A percentile compares a stretch with the other conserved stretches of the same genome.
These are phyloP conservation scores for Ctenopoma multispine DNA, from an alignment of 2,797 vertebrate species.

Conservation along the genomic window DNA sequence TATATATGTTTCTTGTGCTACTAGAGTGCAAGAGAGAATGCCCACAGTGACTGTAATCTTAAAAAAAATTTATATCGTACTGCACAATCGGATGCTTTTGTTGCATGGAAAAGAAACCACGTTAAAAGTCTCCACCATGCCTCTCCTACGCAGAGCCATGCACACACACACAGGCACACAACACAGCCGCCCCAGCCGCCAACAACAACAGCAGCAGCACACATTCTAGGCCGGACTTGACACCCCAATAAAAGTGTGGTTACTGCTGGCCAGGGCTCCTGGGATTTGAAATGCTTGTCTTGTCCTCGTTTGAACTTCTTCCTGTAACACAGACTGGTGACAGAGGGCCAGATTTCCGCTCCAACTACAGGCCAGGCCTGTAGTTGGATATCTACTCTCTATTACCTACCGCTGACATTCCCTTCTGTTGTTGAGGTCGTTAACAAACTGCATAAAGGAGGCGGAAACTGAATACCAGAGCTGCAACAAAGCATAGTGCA, in stretches of 20 bases:
- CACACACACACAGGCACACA: conserved; percentile 42
- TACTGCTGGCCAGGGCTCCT: conserved; percentile 78
- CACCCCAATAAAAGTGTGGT: conserved; percentile 83
- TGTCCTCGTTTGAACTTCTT: conserved; percentile 85
- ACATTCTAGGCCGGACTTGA: conserved; percentile 73
- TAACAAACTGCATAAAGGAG: conserved; percentile 69
- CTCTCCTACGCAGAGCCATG: conserved; percentile 47
- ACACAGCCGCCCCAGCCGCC: conserved; percentile 16
- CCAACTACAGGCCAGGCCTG: conserved; percentile 60
- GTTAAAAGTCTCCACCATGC: conserved; percentile 60
- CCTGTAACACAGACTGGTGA: conserved; percentile 75
- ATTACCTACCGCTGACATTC: conserved; percentile 76
- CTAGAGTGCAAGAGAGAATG: conserved; percentile 44
- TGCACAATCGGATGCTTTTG: conserved; percentile 59
- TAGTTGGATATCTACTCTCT: conserved; percentile 62
- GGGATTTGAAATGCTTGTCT: conserved; percentile 72
- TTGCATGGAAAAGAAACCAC: conserved; percentile 54
- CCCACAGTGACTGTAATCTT: conserved; percentile 46
- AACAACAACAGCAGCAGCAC: conserved; percentile 61
- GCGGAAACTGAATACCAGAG: conserved; percentile 69
- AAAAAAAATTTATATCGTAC: conserved; percentile 45
- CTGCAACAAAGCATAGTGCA: conserved; percentile 66
- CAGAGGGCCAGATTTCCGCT: conserved; percentile 75
- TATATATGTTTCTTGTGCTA: conserved; percentile 42
- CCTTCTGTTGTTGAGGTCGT: conserved; percentile 72